Percentiles rank a stretch among this genome's conserved stretches.
Conservation (phyloP, 1,140 invertebrate genomes). For the Drosophila murphyi region DNA sequence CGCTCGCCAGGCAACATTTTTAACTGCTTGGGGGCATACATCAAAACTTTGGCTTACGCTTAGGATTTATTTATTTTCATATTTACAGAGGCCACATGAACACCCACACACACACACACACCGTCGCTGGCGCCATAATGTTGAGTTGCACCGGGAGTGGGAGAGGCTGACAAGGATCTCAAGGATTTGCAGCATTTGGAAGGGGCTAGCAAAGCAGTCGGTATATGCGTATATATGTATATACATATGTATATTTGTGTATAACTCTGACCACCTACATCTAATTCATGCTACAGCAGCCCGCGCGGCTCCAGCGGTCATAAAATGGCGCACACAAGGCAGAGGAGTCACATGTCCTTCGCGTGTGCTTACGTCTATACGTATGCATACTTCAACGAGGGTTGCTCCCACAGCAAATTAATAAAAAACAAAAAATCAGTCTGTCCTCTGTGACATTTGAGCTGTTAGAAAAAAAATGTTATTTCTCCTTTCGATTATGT, state of each 20-base stretch:
- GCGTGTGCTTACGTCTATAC: conserved; percentile 35
- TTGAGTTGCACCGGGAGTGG: conserved; percentile 34
- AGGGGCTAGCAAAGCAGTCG: conserved; percentile 19
- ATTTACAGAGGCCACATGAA: conserved; percentile 66
- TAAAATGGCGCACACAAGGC: conserved; percentile 53
- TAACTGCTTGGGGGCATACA: conserved; percentile 81
- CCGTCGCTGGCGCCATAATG: conserved; percentile 48
- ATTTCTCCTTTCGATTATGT: too few species aligned
- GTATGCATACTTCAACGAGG: conserved; percentile 22
- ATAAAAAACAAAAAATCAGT: not conserved
- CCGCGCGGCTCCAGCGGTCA: conserved; percentile 53
- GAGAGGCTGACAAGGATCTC: conserved; percentile 70
- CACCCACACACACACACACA: conserved; percentile 41
- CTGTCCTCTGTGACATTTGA: not conserved
- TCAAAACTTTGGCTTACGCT: conserved; percentile 83
- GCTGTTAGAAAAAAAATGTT: not conserved
- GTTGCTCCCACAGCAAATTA: conserved; percentile 1
- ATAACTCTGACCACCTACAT: conserved; percentile 64
- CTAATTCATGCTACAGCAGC: conserved; percentile 57
- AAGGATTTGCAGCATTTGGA: conserved; percentile 73
- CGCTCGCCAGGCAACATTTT: conserved; percentile 66
- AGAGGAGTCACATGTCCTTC: conserved; percentile 52
- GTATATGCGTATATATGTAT: conserved; percentile 8
- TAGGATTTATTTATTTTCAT: conserved; percentile 83
- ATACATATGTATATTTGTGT: conserved; percentile 10